Conservation (phyloP, 2,888 invertebrate genomes). For the Drepanosiphum platanoidis region DNA sequence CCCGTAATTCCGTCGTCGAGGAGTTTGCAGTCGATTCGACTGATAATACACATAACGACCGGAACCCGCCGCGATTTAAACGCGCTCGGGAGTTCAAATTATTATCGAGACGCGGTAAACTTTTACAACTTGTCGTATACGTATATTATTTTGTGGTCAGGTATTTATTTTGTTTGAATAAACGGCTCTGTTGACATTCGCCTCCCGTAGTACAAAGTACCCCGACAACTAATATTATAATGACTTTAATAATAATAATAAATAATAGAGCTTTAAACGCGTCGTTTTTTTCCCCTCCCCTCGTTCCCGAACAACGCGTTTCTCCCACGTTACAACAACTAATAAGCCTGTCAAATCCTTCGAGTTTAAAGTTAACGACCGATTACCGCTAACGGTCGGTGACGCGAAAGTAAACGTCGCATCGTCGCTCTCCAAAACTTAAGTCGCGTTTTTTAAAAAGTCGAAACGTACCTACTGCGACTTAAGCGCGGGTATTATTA, state of each 20-base stretch:
- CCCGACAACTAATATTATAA: neutral
- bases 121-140: neutral
- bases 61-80: neutral
- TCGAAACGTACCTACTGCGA: neutral
- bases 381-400: constrained; percentile 13
- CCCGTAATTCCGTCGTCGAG: no score
- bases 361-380: constrained; percentile 12
- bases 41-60: no score
- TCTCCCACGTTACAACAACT: neutral
- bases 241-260: no score
- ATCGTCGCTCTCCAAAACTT: neutral
- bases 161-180: neutral
- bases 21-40: neutral
- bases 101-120: neutral
- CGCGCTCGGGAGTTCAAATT: neutral
- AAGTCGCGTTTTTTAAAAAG: neutral
- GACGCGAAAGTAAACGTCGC: neutral
- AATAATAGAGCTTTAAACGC: neutral
- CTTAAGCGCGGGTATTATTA: neutral
- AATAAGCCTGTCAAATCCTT: constrained; percentile 30
- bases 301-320: neutral
- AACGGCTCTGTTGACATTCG: neutral
- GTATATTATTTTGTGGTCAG: neutral
- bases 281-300: neutral
- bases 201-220: neutral